These are phyloP conservation scores for Eubasilissa splendida DNA, from an alignment of 2,888 invertebrate genomes.

Conservation along the genomic window DNA sequence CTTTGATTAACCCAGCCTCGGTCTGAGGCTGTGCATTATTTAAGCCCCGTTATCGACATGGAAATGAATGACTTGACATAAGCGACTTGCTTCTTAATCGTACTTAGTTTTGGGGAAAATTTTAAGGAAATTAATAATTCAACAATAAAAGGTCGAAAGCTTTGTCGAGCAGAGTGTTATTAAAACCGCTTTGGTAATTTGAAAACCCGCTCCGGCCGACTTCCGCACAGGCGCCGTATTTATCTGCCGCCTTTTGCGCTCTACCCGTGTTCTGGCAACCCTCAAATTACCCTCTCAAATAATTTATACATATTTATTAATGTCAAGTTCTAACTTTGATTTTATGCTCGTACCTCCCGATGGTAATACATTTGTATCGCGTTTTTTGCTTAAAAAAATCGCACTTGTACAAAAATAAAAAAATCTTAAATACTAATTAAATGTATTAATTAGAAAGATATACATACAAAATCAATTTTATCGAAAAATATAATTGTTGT, in stretches of 20 bases:
- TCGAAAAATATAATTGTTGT: too few relatives aligned
- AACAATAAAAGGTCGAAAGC: slow-evolving; percentile 35
- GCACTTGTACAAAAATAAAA: too few relatives aligned
- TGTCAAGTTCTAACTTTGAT: too few relatives aligned
- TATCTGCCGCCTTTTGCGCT: not conserved
- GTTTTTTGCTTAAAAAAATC: too few relatives aligned
- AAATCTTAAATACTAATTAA: too few relatives aligned
- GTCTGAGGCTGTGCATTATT: not conserved
- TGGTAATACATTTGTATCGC: too few relatives aligned
- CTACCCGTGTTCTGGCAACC: not conserved
- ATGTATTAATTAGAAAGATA: too few relatives aligned
- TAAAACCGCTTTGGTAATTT: slow-evolving; percentile 28
- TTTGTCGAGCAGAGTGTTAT: slow-evolving; percentile 11
- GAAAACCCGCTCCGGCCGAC: not conserved
- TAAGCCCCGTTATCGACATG: slow-evolving; percentile 35
- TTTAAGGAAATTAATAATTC: slow-evolving; percentile 38
- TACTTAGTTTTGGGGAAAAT: slow-evolving; percentile 31
- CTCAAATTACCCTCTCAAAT: too few relatives aligned
- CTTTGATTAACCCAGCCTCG: not conserved
- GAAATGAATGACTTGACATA: slow-evolving; percentile 34
- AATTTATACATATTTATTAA: too few relatives aligned
- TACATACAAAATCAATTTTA: too few relatives aligned
- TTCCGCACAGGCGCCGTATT: not conserved
- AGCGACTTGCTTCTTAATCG: slow-evolving; percentile 42
- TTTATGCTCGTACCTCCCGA: too few relatives aligned